phyloP scores from a whole-genome alignment of 2,113 vertebrate genomes.

The Hippocampus zosterae region DNA sequence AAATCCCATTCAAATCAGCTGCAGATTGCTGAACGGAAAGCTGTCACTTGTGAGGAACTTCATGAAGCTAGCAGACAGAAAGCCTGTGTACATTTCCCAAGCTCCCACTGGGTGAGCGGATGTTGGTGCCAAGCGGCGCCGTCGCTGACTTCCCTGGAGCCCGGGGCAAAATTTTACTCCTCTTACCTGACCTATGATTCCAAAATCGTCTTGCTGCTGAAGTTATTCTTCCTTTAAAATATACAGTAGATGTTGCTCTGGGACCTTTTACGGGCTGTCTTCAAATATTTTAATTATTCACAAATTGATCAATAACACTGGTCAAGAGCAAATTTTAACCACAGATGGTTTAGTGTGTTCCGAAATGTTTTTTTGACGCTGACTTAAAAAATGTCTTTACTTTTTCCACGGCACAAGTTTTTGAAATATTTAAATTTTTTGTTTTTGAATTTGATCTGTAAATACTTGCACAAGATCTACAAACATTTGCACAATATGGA shows the following conservation, averaged over 20 bases:
- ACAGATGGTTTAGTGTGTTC: no score
- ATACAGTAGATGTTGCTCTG: not conserved
- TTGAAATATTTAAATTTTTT: no score
- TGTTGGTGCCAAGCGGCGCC: conserved; percentile 27
- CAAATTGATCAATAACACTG: not conserved
- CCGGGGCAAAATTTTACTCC: not conserved
- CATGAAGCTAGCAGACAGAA: conserved; percentile 24
- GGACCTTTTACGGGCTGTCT: not conserved
- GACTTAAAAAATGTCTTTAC: no score
- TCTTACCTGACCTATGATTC: not conserved
- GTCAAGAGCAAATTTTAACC: no score
- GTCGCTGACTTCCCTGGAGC: conserved; percentile 1
- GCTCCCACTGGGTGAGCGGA: conserved; percentile 31
- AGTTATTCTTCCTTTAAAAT: not conserved
- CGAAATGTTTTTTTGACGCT: no score
- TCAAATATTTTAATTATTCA: not conserved
- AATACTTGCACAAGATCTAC: no score
- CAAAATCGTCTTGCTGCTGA: not conserved
- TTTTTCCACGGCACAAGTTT: no score
- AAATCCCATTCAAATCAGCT: conserved; percentile 46
- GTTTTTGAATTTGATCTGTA: no score
- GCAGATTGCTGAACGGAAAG: conserved; percentile 48
- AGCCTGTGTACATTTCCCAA: conserved; percentile 48
- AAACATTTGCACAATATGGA: no score
- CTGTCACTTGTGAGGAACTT: conserved; percentile 52